A percentile compares a stretch with the other conserved stretches of the same genome.
These are phyloP conservation scores for Acronicta psi DNA, from an alignment of 2,888 invertebrate genomes.

Conservation along the genomic window DNA sequence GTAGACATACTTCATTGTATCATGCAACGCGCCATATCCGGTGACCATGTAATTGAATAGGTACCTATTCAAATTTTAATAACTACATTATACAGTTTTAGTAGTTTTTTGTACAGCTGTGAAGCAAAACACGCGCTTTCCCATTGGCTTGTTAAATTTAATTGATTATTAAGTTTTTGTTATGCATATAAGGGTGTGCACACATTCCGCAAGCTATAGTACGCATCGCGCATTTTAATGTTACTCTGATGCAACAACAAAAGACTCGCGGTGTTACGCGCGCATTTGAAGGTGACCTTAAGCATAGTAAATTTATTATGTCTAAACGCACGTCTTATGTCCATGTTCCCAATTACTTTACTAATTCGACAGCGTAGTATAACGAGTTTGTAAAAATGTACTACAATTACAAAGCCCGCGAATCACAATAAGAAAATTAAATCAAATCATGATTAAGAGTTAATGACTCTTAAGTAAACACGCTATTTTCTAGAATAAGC, in stretches of 20 bases:
- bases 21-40: constrained; percentile 24
- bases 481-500: no score
- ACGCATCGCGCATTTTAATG: constrained; percentile 38
- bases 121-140: constrained; percentile 15
- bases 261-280: background rate
- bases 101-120: constrained; percentile 15
- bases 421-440: no score
- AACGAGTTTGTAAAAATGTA: no score
- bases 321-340: no score
- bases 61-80: constrained; percentile 28
- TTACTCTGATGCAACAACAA: constrained; percentile 20
- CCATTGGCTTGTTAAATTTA: constrained; percentile 13
- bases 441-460: no score
- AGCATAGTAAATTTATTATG: background rate
- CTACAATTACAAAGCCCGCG: no score
- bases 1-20: constrained; percentile 9
- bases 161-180: constrained; percentile 19
- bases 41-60: constrained; percentile 44
- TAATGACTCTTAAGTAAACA: no score
- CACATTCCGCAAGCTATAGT: constrained; percentile 9
- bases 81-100: constrained; percentile 11
- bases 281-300: background rate
- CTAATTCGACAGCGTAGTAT: no score
- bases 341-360: background rate
- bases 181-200: constrained; percentile 17